phyloP scores from a whole-genome alignment of 2,888 invertebrate species.

The Leptopilina drosophilae region DNA sequence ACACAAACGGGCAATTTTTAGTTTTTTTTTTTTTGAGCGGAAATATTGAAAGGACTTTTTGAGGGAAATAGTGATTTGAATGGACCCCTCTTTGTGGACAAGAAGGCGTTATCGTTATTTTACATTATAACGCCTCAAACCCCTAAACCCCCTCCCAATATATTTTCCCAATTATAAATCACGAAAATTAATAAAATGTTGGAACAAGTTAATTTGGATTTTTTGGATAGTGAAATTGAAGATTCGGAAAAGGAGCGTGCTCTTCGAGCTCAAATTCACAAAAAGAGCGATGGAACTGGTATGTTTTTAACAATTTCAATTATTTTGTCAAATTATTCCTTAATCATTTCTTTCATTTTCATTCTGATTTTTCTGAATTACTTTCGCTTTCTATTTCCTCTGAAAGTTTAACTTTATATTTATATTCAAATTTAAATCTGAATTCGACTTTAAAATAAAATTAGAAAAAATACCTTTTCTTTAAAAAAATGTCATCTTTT shows the following conservation, averaged over 20 bases:
- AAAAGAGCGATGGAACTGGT: slow-evolving; percentile 60
- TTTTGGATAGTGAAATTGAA: slow-evolving; percentile 59
- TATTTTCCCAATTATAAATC: slow-evolving; percentile 8
- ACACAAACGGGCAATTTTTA: neutral
- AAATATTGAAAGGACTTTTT: neutral
- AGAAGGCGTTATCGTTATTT: slow-evolving; percentile 58
- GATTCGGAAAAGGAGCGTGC: slow-evolving; percentile 53
- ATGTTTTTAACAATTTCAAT: slow-evolving; percentile 35
- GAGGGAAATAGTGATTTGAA: slow-evolving; percentile 45
- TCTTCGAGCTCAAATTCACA: slow-evolving; percentile 48
- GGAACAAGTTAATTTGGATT: slow-evolving; percentile 62
- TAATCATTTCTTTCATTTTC: no score
- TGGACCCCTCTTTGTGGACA: slow-evolving; percentile 59
- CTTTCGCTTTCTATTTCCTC: no score
- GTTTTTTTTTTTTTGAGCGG: neutral
- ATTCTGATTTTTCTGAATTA: no score
- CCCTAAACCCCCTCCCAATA: neutral
- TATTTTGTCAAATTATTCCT: no score
- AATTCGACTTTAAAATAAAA: no score
- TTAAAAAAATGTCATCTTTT: no score
- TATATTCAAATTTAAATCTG: no score
- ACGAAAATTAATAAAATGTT: slow-evolving; percentile 58
- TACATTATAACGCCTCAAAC: slow-evolving; percentile 46
- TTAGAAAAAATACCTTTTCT: no score
- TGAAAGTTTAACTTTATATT: no score